Percentiles rank a stretch among this genome's conserved stretches.
phyloP scores from a whole-genome alignment of 1,140 invertebrate species.

The Anastrepha obliqua region DNA sequence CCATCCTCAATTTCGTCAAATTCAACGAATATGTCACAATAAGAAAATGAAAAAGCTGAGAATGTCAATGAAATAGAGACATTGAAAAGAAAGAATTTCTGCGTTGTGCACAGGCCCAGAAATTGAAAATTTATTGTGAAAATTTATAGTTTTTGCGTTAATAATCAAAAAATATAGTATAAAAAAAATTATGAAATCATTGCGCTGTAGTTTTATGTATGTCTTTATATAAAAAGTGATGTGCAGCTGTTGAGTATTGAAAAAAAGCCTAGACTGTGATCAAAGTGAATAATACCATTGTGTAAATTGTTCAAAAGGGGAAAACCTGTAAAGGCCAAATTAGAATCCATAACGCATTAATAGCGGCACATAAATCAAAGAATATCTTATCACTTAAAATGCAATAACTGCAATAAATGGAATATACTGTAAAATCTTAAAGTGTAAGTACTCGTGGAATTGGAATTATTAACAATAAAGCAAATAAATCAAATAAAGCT shows the following conservation, averaged over 20 bases:
- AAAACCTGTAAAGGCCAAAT: conserved; percentile 7
- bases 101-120: not conserved
- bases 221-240: not conserved
- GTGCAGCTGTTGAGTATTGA: not conserved
- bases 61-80: conserved; percentile 6
- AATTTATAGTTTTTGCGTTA: not conserved
- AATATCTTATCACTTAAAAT: not conserved
- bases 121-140: conserved; percentile 41
- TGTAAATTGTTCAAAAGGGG: not conserved
- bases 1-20: not conserved
- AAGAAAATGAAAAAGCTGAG: not conserved
- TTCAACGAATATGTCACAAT: conserved; percentile 13
- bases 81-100: conserved; percentile 47
- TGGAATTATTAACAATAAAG: not conserved
- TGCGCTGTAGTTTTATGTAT: not conserved
- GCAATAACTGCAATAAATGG: not conserved
- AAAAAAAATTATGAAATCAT: not conserved
- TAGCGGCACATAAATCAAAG: not conserved
- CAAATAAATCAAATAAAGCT: not conserved
- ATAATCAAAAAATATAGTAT: not conserved
- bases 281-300: not conserved
- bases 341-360: not conserved
- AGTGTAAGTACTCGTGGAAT: conserved; percentile 22
- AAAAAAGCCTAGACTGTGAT: not conserved
- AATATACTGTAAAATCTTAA: not conserved